These are phyloP conservation scores for Sinotaia quadrata DNA, from an alignment of 2,888 invertebrate species.

Conservation along the genomic window DNA sequence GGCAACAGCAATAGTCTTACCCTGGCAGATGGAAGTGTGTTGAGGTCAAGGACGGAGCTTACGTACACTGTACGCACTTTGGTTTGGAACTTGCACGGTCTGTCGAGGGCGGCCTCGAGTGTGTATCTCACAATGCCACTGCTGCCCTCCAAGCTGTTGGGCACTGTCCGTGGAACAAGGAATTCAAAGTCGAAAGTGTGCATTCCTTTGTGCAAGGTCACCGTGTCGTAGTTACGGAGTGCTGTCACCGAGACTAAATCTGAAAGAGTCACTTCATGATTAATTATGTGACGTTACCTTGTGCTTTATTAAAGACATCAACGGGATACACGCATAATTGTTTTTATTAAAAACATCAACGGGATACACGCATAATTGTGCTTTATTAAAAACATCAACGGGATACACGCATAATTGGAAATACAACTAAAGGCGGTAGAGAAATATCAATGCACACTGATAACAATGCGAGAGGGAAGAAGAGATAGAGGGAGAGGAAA, in stretches of 20 bases:
- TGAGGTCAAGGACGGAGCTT: constrained; percentile 85
- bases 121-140: constrained; percentile 83
- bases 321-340: too few species aligned
- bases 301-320: too few species aligned
- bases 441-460: too few species aligned
- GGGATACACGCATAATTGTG: too few species aligned
- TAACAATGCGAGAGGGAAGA: too few species aligned
- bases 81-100: constrained; percentile 87
- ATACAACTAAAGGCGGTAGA: too few species aligned
- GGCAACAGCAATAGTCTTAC: too few species aligned
- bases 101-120: constrained; percentile 84
- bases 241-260: background rate
- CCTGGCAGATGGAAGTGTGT: constrained; percentile 71
- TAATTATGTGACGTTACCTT: background rate
- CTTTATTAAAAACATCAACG: too few species aligned
- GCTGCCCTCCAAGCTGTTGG: constrained; percentile 61
- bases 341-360: too few species aligned
- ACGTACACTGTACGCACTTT: constrained; percentile 88
- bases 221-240: background rate
- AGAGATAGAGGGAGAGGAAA: too few species aligned
- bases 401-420: too few species aligned
- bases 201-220: constrained; percentile 76
- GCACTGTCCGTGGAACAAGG: constrained; percentile 76
- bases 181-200: constrained; percentile 86
- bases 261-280: background rate